phyloP scores from a whole-genome alignment of 2,888 invertebrate genomes.

The Pseudococcus viburni region DNA sequence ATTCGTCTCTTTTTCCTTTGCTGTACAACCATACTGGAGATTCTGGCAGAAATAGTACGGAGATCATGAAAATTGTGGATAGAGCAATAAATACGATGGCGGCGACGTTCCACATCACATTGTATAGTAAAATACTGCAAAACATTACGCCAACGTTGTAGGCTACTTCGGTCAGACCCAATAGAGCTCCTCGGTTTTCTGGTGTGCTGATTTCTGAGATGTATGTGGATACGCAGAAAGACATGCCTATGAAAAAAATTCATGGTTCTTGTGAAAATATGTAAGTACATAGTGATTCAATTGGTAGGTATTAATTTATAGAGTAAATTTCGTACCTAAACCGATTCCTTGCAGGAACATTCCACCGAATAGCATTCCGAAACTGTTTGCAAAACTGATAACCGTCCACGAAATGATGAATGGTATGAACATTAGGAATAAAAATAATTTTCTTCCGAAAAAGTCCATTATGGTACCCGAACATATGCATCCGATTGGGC shows the following conservation, averaged over 20 bases:
- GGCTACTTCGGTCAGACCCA: constrained; percentile 12
- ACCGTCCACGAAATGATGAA: constrained; percentile 24
- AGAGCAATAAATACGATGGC: background rate
- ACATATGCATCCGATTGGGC: constrained; percentile 30
- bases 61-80: constrained; percentile 15
- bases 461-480: constrained; percentile 25
- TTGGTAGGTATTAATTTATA: background rate
- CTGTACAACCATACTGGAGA: constrained; percentile 63
- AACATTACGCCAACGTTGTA: constrained; percentile 59
- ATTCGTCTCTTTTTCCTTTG: constrained; percentile 6
- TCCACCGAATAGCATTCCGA: background rate
- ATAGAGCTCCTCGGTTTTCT: constrained; percentile 32
- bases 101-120: constrained; percentile 43
- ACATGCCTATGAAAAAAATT: constrained; percentile 24
- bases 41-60: constrained; percentile 62
- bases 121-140: constrained; percentile 28
- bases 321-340: background rate
- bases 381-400: constrained; percentile 11
- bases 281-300: background rate
- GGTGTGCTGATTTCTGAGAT: constrained; percentile 64
- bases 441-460: constrained; percentile 38
- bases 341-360: constrained; percentile 17
- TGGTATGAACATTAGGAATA: background rate
- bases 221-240: constrained; percentile 62
- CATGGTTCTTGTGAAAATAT: background rate